Evolutionary conservation across 2,113 vertebrate genomes (phyloP), one percentile per base, ranked within the genome.

Genomic region (Caloenas nicobarica): DNA sequence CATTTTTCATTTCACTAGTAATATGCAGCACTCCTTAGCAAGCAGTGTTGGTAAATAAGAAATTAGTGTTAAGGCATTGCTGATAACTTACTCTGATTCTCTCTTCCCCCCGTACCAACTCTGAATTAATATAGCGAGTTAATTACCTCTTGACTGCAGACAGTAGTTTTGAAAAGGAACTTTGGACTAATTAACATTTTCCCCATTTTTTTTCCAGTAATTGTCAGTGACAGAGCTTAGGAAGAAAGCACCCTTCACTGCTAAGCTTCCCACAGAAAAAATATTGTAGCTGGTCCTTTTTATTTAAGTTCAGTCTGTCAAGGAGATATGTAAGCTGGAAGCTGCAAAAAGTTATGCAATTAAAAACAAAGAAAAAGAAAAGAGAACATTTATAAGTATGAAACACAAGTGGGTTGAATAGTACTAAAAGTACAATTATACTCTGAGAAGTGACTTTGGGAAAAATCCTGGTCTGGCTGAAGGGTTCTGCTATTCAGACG

Each of bases 121-220:
- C 50, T 77, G 40, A 92, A 62, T 82, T 54, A 57, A 19, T n/a
- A 50, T 7, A 62, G 40, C 5, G 31, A 88, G 17, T 92, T 93
- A 89, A 93, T 92, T 92, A 76, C n/a, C 57, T 81, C 61, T 81
- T 65, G 71, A 81, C 73, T 92, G 69, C 34, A 80, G 60, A 76
- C 0, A 0, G 31, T 48, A 48, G 28, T 46, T 92, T 80, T 51
- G 51, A 73, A 84, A 80, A 92, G 70, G n/a, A 94, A 38, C 62
- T 73, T 90, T 29, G 64, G 57, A 60, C n/a, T 61, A 69, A 36
- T 38, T 61, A 69, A 53, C 22, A 33, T 65, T 91, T 77, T 70
- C 38, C 36, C 58, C 36, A 25, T 70, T 92, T 90, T 29, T 88
- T 93, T 83, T 48, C 23, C 33, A 61, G 26, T 69, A 68, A 72